Base-by-base conservation (phyloP, 2,888 invertebrate species). In the Cenopis cana region DNA sequence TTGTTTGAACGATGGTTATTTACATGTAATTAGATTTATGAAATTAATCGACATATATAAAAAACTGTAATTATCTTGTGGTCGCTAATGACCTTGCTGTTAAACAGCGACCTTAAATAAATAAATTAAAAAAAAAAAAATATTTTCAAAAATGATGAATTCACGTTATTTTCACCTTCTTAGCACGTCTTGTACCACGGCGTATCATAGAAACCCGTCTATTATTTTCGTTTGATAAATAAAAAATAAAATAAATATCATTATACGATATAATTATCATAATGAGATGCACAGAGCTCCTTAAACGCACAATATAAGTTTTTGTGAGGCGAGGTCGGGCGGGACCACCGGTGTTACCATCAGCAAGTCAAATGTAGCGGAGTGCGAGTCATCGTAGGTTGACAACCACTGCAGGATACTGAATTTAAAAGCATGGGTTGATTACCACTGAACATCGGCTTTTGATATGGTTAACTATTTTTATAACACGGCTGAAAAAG, bases 301-400 rank as follows among this genome's bases (percentile, higher is more conserved):
- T 70, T 73, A 70, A 74, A 76, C 61, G 75, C 74, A 78, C 79
- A 76, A 77, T 76, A 81, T 84, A 80, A 82, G 81, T 82, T 82
- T 82, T 81, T 86, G 80, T 79, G 75, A 38, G 36, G 74, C 73
- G 74, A 72, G 77, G 76, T 82, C 80, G 76, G 76, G 74, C 52
- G 77, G 82, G 89, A 89, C 89, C 90, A 89, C 90, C 89, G 84
- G 87, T 89, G 85, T 85, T 84, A 84, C 75, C 85, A 89, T 91
- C 88, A 89, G 84, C 88, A 89, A 90, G 88, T 89, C 87, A 83
- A 90, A 89, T 89, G 81, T 74, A 74, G 77, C 85, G 84, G 85
- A 79, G 78, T 78, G 84, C 86, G 72, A 81, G 89, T 90, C 90
- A 89, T 85, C 76, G 73, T 78, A 79, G 82, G 77, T 78, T 80